phyloP scores from a whole-genome alignment of 2,113 vertebrate species.

The Sinocyclocheilus anshuiensis region DNA sequence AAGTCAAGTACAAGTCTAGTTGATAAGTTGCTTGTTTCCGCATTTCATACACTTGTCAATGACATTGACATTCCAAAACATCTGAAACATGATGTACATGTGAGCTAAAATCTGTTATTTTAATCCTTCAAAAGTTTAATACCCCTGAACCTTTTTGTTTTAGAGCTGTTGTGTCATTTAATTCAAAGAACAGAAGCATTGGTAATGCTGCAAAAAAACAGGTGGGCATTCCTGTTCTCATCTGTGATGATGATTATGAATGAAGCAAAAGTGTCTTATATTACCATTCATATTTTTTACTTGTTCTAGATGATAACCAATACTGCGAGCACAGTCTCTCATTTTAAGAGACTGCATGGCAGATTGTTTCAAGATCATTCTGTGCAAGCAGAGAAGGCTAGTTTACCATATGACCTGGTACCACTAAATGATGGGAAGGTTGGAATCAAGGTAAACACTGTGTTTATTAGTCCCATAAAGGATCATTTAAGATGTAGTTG shows the following conservation, averaged over 20 bases:
- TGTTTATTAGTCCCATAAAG: background rate
- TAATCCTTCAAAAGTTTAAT: background rate
- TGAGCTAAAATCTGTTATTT: background rate
- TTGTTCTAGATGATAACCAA: constrained; percentile 79
- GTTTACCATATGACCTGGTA: constrained; percentile 78
- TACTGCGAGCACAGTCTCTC: constrained; percentile 79
- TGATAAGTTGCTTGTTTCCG: background rate
- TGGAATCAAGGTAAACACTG: constrained; percentile 78
- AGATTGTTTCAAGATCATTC: constrained; percentile 76
- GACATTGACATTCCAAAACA: no score
- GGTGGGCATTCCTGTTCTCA: constrained; percentile 65
- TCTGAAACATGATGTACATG: no score
- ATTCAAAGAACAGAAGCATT: constrained; percentile 82
- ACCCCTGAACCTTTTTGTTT: constrained; percentile 29
- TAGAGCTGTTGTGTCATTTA: constrained; percentile 84
- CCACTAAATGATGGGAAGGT: constrained; percentile 78
- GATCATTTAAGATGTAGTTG: background rate
- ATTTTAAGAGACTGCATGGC: constrained; percentile 82
- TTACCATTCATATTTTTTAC: background rate
- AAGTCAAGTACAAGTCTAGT: background rate
- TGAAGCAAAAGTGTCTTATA: background rate
- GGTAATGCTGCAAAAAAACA: constrained; percentile 85
- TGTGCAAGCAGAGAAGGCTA: constrained; percentile 77
- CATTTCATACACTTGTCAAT: background rate
- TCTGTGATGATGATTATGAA: background rate